These are phyloP conservation scores for Eubasilissa splendida DNA, from an alignment of 2,888 invertebrate species.

Conservation along the genomic window DNA sequence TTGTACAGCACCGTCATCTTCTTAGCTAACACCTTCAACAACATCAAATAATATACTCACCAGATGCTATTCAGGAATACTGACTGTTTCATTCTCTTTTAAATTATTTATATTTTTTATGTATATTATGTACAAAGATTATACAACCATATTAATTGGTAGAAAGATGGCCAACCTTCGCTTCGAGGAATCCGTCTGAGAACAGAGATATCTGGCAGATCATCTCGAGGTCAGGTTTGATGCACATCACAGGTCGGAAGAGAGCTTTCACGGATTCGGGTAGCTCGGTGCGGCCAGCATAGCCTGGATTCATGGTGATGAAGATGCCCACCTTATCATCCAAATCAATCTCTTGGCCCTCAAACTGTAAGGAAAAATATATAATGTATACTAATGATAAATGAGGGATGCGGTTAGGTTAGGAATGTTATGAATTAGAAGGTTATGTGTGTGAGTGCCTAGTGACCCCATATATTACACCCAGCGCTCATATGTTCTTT, in stretches of 20 bases:
- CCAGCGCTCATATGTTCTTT: no score
- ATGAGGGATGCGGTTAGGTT: no score
- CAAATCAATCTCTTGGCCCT: constrained; percentile 85
- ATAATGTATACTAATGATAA: neutral
- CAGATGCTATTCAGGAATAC: neutral
- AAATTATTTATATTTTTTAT: neutral
- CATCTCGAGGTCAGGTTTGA: constrained; percentile 91
- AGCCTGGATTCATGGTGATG: constrained; percentile 96
- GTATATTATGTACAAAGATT: neutral
- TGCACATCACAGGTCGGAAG: constrained; percentile 93
- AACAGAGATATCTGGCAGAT: constrained; percentile 94
- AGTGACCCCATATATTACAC: no score
- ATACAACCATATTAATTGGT: neutral
- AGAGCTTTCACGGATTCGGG: constrained; percentile 94
- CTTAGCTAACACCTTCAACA: constrained; percentile 81
- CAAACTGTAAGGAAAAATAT: constrained; percentile 75
- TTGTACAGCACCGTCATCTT: constrained; percentile 95
- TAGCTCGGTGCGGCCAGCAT: constrained; percentile 91
- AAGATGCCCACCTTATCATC: constrained; percentile 93
- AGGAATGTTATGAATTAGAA: no score
- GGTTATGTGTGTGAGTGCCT: no score
- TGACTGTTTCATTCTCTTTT: no score
- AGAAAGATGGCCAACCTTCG: constrained; percentile 75
- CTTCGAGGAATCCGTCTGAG: constrained; percentile 92
- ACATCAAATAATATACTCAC: neutral